Evolutionary conservation across 2,888 invertebrate species (phyloP), one percentile per base, ranked within the genome.

Genomic region (Neoitamus cyanurus): DNA sequence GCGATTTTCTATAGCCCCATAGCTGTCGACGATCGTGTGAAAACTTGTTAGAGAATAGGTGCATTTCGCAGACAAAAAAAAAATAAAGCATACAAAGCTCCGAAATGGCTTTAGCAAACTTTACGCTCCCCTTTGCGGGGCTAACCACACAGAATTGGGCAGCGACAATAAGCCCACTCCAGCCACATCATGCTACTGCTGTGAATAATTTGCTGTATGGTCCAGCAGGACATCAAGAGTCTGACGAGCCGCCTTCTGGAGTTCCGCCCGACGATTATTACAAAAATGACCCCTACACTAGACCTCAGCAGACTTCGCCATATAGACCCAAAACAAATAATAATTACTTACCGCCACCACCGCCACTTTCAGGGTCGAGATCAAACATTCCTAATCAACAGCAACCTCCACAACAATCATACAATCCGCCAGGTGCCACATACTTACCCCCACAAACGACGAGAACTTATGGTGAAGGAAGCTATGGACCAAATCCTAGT

Each of bases 281-380:
- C 72, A 90, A 91, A 87, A 92, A 91, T 85, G 90, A 91, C 88
- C 91, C 91, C 25, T 91, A 91, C 86, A 88, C 89, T 20, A 88
- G 89, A 6, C 91, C 91, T n/a, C 88, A 88, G 30, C 83, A 82
- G 31, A 36, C 83, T 87, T n/a, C 86, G 87, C 87, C 87, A 85
- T 88, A 87, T 86, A 89, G 90, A 48, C 88, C 89, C 70, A 90
- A 89, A 86, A 88, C 88, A 58, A 89, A 88, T 70, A 90, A 89
- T 83, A 89, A 90, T 70, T 91, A 91, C 86, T 87, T 91, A 86
- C 91, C 91, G 31, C 91, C 91, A 5, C 88, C 88, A 84, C 87
- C 89, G 1, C 86, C 83, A 13, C n/a, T 78, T 30, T 82, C 85
- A 31, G 77, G 70, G 9, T 25, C 58, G 7, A 20, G 25, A 58